A percentile compares a stretch with the other conserved stretches of the same genome.
Evolutionary conservation across 1,140 invertebrate genomes (phyloP).

Genomic region (Drosophila nikananu): DNA sequence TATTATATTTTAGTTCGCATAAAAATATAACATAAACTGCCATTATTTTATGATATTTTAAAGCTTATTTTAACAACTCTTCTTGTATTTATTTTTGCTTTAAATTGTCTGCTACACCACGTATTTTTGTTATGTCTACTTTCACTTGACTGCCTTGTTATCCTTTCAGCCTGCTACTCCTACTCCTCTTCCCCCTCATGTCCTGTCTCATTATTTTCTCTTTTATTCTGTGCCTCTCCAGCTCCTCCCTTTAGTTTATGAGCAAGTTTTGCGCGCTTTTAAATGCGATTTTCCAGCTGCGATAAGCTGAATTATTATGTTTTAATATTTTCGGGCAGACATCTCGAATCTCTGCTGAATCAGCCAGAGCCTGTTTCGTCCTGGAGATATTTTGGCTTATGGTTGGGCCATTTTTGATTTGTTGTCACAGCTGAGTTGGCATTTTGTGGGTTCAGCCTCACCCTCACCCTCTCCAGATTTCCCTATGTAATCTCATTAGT

Average conservation of each 20-base stretch:
- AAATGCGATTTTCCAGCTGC: conserved; percentile 73
- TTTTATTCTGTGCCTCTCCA: background rate
- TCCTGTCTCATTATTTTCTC: conserved; percentile 28
- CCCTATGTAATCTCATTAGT: conserved; percentile 23
- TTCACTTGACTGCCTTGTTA: conserved; percentile 57
- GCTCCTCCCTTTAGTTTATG: conserved; percentile 32
- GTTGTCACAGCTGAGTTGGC: conserved; percentile 46
- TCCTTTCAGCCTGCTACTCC: conserved; percentile 8
- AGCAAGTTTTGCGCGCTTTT: conserved; percentile 51
- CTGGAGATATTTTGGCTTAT: conserved; percentile 19
- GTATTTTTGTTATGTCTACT: conserved; percentile 17
- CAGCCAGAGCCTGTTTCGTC: conserved; percentile 45
- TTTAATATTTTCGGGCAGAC: conserved; percentile 74
- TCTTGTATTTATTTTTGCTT: background rate
- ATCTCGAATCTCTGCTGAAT: conserved; percentile 57
- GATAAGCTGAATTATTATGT: conserved; percentile 79
- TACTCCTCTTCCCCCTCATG: conserved; percentile 8
- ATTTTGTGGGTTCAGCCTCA: conserved; percentile 24
- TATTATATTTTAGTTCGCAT: background rate
- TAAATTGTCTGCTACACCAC: background rate
- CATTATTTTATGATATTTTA: background rate
- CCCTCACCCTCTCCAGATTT: background rate
- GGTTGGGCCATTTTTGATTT: conserved; percentile 31
- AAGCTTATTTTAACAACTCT: background rate
- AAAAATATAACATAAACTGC: background rate